phyloP scores from a whole-genome alignment of 2,888 invertebrate genomes.

The Lutraria lutraria region DNA sequence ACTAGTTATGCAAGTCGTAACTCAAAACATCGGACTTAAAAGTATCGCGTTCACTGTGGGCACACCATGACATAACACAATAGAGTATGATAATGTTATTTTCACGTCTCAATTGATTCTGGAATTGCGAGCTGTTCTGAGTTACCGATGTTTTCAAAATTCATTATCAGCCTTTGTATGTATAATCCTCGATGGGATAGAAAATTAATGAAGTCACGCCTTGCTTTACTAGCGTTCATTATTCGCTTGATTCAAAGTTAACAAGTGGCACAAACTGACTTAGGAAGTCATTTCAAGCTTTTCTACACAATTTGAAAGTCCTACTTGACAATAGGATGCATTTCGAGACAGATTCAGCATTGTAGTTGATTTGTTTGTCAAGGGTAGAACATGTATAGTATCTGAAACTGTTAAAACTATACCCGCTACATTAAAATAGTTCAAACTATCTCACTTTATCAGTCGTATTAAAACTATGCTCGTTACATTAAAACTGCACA shows the following conservation, averaged over 20 bases:
- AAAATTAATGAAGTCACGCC: constrained; percentile 72
- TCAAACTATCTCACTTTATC: too few relatives aligned
- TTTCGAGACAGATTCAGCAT: constrained; percentile 21
- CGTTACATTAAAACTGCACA: too few relatives aligned
- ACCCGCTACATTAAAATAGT: background rate
- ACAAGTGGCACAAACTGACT: constrained; percentile 62
- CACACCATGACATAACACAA: constrained; percentile 54
- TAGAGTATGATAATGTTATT: constrained; percentile 57
- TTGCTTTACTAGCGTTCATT: constrained; percentile 51
- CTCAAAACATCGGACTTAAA: constrained; percentile 36
- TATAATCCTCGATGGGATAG: constrained; percentile 54
- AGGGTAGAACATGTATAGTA: background rate
- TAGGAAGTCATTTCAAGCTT: constrained; percentile 67
- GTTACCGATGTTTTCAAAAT: constrained; percentile 53
- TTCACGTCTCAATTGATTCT: constrained; percentile 55
- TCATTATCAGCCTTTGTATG: constrained; percentile 64
- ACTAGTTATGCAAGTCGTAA: constrained; percentile 41
- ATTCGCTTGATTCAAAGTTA: constrained; percentile 55
- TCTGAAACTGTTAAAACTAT: background rate
- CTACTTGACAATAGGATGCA: constrained; percentile 44
- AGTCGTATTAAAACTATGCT: too few relatives aligned
- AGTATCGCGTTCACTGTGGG: constrained; percentile 24
- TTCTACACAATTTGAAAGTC: constrained; percentile 62
- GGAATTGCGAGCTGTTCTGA: constrained; percentile 58
- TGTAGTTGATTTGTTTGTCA: background rate